These are phyloP conservation scores for Coelogynopora nodosa DNA, from an alignment of 2,888 invertebrate genomes.

Conservation along the genomic window DNA sequence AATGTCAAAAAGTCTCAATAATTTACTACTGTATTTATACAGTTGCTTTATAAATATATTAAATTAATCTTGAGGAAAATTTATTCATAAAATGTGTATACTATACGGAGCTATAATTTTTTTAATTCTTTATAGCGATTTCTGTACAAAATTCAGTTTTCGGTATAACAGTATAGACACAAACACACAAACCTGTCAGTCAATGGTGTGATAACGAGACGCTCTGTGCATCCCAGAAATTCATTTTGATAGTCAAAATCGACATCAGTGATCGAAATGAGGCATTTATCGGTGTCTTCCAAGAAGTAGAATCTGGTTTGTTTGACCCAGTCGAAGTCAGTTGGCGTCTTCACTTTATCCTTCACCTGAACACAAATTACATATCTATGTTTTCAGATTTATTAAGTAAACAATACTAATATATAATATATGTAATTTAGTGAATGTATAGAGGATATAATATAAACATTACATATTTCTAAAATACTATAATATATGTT, in stretches of 20 bases:
- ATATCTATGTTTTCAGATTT: no score
- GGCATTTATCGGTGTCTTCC: slow-evolving; percentile 86
- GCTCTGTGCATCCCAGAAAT: slow-evolving; percentile 89
- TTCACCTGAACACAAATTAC: slow-evolving; percentile 38
- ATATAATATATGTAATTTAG: no score
- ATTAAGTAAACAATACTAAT: no score
- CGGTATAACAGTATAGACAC: slow-evolving; percentile 60
- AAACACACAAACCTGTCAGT: no score
- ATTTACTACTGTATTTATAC: no score
- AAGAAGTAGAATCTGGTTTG: slow-evolving; percentile 94
- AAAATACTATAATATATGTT: no score
- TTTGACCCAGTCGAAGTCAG: slow-evolving; percentile 93
- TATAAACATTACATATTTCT: neutral
- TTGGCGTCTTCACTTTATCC: slow-evolving; percentile 78
- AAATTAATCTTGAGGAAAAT: neutral
- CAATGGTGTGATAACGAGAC: slow-evolving; percentile 88
- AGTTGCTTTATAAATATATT: neutral
- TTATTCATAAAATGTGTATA: neutral
- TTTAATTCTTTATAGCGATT: neutral
- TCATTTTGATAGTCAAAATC: slow-evolving; percentile 92
- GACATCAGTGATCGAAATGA: slow-evolving; percentile 88
- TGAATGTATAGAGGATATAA: neutral
- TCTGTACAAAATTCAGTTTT: neutral
- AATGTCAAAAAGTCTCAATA: no score
- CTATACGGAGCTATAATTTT: neutral